Base-by-base conservation (phyloP, 1,140 invertebrate genomes). In the Micrasema longulum region DNA sequence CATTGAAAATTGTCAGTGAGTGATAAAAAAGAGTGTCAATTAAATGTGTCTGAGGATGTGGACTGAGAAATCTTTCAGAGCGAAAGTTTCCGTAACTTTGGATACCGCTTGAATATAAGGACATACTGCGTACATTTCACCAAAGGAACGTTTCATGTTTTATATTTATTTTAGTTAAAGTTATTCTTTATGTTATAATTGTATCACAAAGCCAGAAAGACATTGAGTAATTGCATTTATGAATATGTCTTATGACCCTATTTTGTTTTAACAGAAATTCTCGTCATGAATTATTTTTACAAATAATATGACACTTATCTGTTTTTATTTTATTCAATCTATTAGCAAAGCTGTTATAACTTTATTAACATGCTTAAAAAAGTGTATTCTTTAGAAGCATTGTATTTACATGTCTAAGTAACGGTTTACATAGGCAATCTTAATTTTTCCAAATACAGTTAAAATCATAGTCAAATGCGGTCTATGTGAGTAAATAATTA, bases 121-220 rank as follows among this genome's bases (percentile, higher is more conserved):
- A 2, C 7, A n/a, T 55, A 41, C 0, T 41, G 55, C 36, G 35
- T 60, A 60, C 36, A 20, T 60, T 22, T 41, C 36, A 60, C 55
- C 26, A 31, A 31, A 55, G 52, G 52, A 26, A n/a, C 5, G 35
- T 31, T 55, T 14, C 5, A 35, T 55, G 23, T 26, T 31, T 31
- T 31, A 26, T 31, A 31, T 55, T 55, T 55, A 31, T 35, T n/a
- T 55, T 55, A 48, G 20, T 48, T 48, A 16, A 48, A 48, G 47
- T 48, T 48, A 48, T 31, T 31, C 26, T 31, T 31, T 48, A 48
- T 48, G 16, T 48, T 22, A 48, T 48, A n/a, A 6, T 5, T 48
- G 20, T 10, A 20, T 48, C 47, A 16, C 20, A 48, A 48, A 20
- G 47, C 47, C 47, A 48, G 47, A 48, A 48, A 48, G 47, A 48